Evolutionary conservation across 1,140 invertebrate genomes (phyloP), one percentile per base, ranked within the genome.

Genomic region (Drosophila busckii): DNA sequence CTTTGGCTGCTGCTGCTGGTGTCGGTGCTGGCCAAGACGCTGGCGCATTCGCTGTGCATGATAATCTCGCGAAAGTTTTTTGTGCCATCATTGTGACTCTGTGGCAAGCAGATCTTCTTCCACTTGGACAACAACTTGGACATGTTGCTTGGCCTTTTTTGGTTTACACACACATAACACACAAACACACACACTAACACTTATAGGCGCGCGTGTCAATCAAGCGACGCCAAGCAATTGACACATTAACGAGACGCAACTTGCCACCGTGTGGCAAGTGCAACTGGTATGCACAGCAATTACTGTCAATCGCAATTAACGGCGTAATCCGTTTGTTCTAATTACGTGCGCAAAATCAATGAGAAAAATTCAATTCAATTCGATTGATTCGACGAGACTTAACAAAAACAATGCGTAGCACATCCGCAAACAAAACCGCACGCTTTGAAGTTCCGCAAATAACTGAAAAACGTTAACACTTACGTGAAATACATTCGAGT

Each of bases 281-380:
- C 26, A 53, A 38, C 38, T 19, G 45, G 67, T 25, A 52, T 64
- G 63, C 41, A 10, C 56, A 45, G 49, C 67, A 78, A 71, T 78
- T 71, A 62, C 62, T 55, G 66, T 78, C 46, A 53, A 26, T 41
- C 28, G 58, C 80, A 84, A 84, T 84, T 84, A 84, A 66, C 70
- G 61, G 66, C 34, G n/a, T 65, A 69, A 70, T 82, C 82, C 78
- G 84, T 67, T 85, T 76, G 84, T 78, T 76, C 84, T 83, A 84
- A 67, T 84, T 86, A 86, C 84, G 84, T 84, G 84, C 64, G 56
- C 40, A 40, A 56, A 67, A 63, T 63, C 49, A 53, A 63, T 70
- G 45, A 50, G 35, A 53, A 56, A 32, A n/a, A n/a, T n/a, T 12
- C 41, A 12, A 12, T 22, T 12, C 13, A 25, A n/a, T 38, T 42